Evolutionary conservation across 2,113 vertebrate genomes (phyloP), one percentile per base, ranked within the genome.

Genomic region (Microtus montanus): DNA sequence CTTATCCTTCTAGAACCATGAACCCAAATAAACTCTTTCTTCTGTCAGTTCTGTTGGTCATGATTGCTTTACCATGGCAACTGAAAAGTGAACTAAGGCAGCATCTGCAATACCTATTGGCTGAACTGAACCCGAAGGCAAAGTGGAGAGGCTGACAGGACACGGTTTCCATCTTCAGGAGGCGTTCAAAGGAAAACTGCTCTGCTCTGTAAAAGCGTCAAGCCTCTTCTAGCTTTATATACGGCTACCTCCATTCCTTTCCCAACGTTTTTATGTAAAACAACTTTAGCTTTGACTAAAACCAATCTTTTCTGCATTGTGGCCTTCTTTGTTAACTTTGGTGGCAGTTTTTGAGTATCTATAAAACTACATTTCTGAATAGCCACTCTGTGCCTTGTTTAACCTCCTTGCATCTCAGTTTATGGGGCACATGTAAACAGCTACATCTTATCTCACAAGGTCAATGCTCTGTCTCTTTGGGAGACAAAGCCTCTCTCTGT

Each of bases 281-380:
- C 87, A 49, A 7, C n/a, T 87, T 92, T 90, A 92, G 41, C 95
- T 89, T 89, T 77, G 82, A 78, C 75, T 68, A 89, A 94, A 94
- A 87, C 2, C 77, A 73, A 70, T 79, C 61, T 84, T 93, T 44
- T 52, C 54, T 70, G 78, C 24, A 11, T 41, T 93, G 89, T 2
- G 19, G 35, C 44, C 58, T 5, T 73, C 47, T 75, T 90, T 68
- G 54, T 74, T 74, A 96, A 17, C 26, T 75, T 52, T 47, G 66
- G 15, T 49, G 41, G 44, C 49, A 61, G 49, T 78, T 68, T 89
- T 47, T 70, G 24, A 71, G 12, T 41, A 38, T 19, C 41, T 79
- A 74, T 49, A 80, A 49, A 92, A 90, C 38, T 63, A 82, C 2
- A 68, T 58, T 54, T 33, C 66, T 49, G 30, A 82, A 10, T 38